A percentile compares a stretch with the other conserved stretches of the same genome.
Evolutionary conservation across 2,888 invertebrate genomes (phyloP).

Genomic region (Nineta flava): DNA sequence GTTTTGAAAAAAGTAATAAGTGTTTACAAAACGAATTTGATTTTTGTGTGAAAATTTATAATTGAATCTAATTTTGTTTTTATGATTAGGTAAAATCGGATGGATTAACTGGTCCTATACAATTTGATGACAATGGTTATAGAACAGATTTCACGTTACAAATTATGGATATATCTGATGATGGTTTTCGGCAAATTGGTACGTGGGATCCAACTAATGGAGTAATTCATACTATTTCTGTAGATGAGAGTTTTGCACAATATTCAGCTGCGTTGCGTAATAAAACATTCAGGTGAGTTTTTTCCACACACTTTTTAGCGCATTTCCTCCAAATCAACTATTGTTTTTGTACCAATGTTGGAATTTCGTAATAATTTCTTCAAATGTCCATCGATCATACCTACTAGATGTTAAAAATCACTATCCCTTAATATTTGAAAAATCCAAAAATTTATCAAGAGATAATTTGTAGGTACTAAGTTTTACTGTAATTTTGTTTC

Average conservation of each 20-base stretch:
- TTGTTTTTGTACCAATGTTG: too few relatives aligned
- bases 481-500: too few relatives aligned
- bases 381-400: too few relatives aligned
- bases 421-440: too few relatives aligned
- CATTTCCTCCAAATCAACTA: too few relatives aligned
- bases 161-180: slow-evolving; percentile 45
- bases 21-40: background rate
- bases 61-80: background rate
- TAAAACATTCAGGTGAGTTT: background rate
- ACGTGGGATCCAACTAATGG: slow-evolving; percentile 26
- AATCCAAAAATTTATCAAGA: too few relatives aligned
- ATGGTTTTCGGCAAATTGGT: slow-evolving; percentile 37
- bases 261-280: background rate
- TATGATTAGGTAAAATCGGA: slow-evolving; percentile 16
- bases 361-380: too few relatives aligned
- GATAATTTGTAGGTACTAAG: too few relatives aligned
- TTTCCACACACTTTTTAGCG: too few relatives aligned
- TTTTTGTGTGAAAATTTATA: background rate
- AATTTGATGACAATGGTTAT: slow-evolving; percentile 49
- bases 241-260: slow-evolving; percentile 13
- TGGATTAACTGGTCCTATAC: slow-evolving; percentile 49
- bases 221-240: slow-evolving; percentile 16
- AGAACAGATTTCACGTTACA: slow-evolving; percentile 42
- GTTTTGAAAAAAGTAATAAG: background rate
- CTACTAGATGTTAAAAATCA: too few relatives aligned